Percentiles rank a stretch among this genome's conserved stretches.
Evolutionary conservation across 2,797 vertebrate genomes (phyloP).

Genomic region (Hoplostethus atlanticus): DNA sequence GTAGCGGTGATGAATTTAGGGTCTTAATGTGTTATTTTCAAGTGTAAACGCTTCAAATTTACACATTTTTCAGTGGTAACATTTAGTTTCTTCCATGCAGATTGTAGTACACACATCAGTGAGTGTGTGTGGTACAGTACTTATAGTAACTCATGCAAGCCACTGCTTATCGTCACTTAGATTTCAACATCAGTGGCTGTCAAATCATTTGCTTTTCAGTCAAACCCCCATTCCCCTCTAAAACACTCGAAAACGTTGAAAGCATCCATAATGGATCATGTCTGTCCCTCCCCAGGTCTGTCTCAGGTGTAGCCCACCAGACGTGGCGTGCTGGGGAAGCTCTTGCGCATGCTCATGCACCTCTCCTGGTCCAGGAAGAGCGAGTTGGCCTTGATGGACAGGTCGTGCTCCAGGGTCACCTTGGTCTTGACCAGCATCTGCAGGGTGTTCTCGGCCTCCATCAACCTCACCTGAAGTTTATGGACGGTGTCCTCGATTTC

Average conservation of each 20-base stretch:
- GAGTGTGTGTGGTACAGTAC: background rate
- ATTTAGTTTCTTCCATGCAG: background rate
- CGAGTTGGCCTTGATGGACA: constrained; percentile 93
- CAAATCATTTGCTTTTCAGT: background rate
- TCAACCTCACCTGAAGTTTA: constrained; percentile 88
- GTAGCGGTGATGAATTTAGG: background rate
- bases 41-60: background rate
- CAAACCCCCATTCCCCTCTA: constrained; percentile 15
- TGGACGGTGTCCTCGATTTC: constrained; percentile 92
- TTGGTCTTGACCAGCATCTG: constrained; percentile 91
- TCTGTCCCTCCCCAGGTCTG: background rate
- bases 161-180: background rate
- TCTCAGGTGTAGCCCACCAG: constrained; percentile 88
- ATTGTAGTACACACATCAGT: background rate
- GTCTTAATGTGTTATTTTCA: background rate
- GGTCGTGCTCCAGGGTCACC: constrained; percentile 89
- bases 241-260: constrained; percentile 42
- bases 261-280: background rate
- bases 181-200: background rate
- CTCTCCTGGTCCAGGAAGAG: constrained; percentile 96
- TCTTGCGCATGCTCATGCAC: constrained; percentile 95
- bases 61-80: constrained; percentile 2
- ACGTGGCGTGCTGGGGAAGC: constrained; percentile 89
- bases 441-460: constrained; percentile 88
- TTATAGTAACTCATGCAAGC: background rate